Evolutionary conservation across 1,140 invertebrate genomes (phyloP).

Genomic region (Eumaeus atala): DNA sequence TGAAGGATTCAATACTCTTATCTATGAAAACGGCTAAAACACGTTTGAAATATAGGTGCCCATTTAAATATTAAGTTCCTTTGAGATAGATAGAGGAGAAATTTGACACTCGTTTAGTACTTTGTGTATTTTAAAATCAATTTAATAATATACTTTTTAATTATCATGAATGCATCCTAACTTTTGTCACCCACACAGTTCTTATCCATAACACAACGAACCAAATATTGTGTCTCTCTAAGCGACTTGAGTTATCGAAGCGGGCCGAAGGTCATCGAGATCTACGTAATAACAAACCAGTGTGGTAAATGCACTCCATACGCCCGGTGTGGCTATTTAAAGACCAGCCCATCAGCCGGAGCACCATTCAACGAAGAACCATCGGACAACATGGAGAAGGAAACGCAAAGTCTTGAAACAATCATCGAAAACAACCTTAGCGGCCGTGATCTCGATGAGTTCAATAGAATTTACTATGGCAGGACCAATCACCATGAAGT

Average conservation of each 20-base stretch:
- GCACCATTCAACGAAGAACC: slow-evolving; percentile 27
- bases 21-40: no score
- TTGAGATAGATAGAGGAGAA: no score
- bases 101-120: no score
- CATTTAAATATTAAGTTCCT: no score
- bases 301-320: slow-evolving; percentile 31
- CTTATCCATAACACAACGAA: slow-evolving; percentile 25
- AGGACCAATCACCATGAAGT: slow-evolving; percentile 51
- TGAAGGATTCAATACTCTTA: no score
- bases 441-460: slow-evolving; percentile 80
- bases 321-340: slow-evolving; percentile 44
- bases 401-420: slow-evolving; percentile 58
- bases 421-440: slow-evolving; percentile 66
- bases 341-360: slow-evolving; percentile 29
- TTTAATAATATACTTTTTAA: no score
- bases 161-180: not conserved
- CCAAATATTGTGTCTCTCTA: slow-evolving; percentile 43
- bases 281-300: slow-evolving; percentile 17
- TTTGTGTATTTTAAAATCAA: no score
- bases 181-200: not conserved
- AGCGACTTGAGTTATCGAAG: slow-evolving; percentile 45
- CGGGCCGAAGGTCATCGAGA: slow-evolving; percentile 48
- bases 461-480: slow-evolving; percentile 87
- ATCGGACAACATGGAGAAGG: slow-evolving; percentile 43
- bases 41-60: no score